Conservation (phyloP, 2,797 vertebrate genomes). For the Glossophaga mutica region DNA sequence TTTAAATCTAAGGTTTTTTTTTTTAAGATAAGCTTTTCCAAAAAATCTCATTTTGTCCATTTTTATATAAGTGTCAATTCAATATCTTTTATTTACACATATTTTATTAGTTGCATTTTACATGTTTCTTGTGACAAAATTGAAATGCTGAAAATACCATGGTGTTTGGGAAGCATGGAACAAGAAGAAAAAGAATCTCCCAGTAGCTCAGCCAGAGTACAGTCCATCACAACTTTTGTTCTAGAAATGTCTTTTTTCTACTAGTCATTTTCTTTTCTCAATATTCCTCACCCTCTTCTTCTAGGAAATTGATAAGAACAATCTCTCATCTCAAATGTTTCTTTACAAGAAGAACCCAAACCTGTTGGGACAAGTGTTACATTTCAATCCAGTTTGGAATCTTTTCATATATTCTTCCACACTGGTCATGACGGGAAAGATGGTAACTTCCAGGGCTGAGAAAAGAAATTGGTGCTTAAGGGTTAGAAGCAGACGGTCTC, state of each 20-base stretch:
- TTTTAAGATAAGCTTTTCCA: conserved; percentile 39
- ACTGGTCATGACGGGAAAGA: not conserved
- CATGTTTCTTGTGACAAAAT: conserved; percentile 66
- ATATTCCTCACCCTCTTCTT: not conserved
- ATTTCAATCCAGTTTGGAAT: not conserved
- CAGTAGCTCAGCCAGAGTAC: not conserved
- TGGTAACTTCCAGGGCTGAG: not conserved
- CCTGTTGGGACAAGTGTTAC: not conserved
- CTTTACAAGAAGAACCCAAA: not conserved
- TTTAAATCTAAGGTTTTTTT: not conserved
- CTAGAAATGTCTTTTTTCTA: not conserved
- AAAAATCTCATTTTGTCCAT: conserved; percentile 63
- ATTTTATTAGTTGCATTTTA: conserved; percentile 16
- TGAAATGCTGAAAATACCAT: conserved; percentile 71
- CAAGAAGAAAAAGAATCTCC: not conserved
- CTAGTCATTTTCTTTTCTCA: not conserved
- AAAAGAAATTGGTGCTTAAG: not conserved
- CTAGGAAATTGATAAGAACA: not conserved
- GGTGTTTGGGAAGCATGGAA: not conserved
- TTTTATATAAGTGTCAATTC: conserved; percentile 69
- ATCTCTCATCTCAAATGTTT: not conserved
- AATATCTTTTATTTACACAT: conserved; percentile 69
- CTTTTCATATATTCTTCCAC: not conserved
- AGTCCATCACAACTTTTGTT: not conserved
- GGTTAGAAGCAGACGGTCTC: not conserved